These are phyloP conservation scores for Amphipyra berbera DNA, from an alignment of 2,888 invertebrate genomes.

Conservation along the genomic window DNA sequence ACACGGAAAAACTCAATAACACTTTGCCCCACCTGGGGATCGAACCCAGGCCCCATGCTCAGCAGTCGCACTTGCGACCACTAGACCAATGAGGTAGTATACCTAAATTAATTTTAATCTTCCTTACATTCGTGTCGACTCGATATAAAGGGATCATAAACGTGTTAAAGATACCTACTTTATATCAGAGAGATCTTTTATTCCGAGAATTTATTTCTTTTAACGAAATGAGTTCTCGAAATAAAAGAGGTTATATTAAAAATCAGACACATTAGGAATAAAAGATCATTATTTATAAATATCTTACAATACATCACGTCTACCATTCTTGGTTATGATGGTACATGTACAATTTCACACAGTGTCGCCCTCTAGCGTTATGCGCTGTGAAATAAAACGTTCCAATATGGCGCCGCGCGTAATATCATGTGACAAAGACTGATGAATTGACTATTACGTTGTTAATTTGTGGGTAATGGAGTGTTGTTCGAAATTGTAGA, in stretches of 20 bases:
- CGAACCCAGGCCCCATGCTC: no score
- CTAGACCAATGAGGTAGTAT: no score
- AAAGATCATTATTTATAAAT: conserved; percentile 36
- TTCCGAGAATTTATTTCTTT: no score
- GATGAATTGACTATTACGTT: conserved; percentile 43
- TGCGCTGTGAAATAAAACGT: conserved; percentile 58
- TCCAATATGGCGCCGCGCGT: conserved; percentile 20
- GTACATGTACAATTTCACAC: conserved; percentile 48
- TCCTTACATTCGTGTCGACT: no score
- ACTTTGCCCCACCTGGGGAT: no score
- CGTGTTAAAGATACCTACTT: no score
- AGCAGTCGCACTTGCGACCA: no score
- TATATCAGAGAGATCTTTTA: no score
- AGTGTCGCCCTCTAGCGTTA: conserved; percentile 41
- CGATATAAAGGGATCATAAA: no score
- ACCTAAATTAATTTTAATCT: no score
- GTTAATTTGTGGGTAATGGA: conserved; percentile 44
- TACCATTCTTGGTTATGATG: background rate
- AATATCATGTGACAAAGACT: conserved; percentile 44
- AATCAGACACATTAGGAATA: conserved; percentile 14
- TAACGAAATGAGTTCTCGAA: background rate
- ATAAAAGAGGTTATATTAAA: conserved; percentile 2
- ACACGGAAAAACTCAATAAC: no score
- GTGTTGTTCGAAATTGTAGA: conserved; percentile 20
- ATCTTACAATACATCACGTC: conserved; percentile 9